Base-by-base conservation (phyloP, 2,888 invertebrate genomes). In the Barypeithes pellucidus region DNA sequence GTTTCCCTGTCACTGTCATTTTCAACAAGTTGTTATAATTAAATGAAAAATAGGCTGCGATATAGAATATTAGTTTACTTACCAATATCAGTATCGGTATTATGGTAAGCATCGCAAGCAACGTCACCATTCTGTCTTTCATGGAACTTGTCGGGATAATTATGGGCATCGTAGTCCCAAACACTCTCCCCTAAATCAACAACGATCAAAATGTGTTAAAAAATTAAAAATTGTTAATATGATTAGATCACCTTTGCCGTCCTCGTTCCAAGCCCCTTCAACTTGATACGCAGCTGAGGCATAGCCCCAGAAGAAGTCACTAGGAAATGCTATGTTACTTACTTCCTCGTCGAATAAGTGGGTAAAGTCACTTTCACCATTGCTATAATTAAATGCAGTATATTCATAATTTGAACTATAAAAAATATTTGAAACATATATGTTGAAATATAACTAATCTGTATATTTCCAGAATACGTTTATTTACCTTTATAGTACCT, bases 61-160 rank as follows among this genome's bases (percentile, higher is more conserved):
- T 33, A 5, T 33, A 5, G 33, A 33, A 5, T 24, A 22, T 43
- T 47, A 24, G 12, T 47, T 16, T 18, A 1, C 16, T 67, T 43
- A 67, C 90, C 87, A 0, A 89, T 90, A 81, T 91, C 91, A 47
- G 90, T 89, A 79, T 88, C 87, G 81, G 90, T 91, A 66, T 89
- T 88, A 80, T 91, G 89, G 81, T 92, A 92, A 22, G 91, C 91
- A 81, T 92, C 91, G 33, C 91, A 90, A 0, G 93, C 91, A 0
- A 91, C 87, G 75, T 93, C 91, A 0, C 89, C 92, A 63, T 89
- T 91, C 12, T 85, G 83, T 14, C 57, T 41, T 29, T 63, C 29
- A 8, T 50, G 47, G 11, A 54, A 47, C 11, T 9, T 12, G 22
- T 61, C 14, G 1, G 73, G 62, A 50, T 11, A n/a, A 24, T 50